A percentile compares a stretch with the other conserved stretches of the same genome.
Evolutionary conservation across 2,113 vertebrate species (phyloP).

Genomic region (Piliocolobus tephrosceles): DNA sequence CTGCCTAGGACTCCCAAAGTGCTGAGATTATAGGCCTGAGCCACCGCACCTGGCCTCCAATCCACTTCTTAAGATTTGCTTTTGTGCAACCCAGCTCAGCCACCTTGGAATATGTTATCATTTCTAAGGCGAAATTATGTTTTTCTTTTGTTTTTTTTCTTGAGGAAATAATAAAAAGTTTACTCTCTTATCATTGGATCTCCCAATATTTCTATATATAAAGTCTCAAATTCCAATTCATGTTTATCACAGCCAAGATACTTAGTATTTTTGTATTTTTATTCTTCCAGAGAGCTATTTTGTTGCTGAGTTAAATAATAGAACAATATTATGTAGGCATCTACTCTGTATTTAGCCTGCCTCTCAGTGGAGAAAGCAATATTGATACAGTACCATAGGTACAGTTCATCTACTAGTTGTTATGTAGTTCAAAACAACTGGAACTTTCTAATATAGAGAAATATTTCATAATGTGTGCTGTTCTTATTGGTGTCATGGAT

Average conservation of each 20-base stretch:
- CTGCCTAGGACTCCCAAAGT: too few species aligned
- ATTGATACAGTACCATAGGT: background rate
- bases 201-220: background rate
- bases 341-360: background rate
- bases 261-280: background rate
- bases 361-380: background rate
- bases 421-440: background rate
- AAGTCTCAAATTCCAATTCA: background rate
- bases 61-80: background rate
- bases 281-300: background rate
- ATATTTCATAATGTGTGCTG: background rate
- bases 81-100: background rate
- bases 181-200: background rate
- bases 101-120: background rate
- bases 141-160: background rate
- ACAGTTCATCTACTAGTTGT: background rate
- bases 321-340: background rate
- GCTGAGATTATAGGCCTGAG: too few species aligned
- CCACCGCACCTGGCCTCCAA: too few species aligned
- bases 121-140: background rate
- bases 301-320: background rate
- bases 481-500: background rate
- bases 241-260: background rate
- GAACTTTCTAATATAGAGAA: background rate
- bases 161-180: background rate